phyloP scores from a whole-genome alignment of 2,113 vertebrate species.

The Cranoglanis bouderius region DNA sequence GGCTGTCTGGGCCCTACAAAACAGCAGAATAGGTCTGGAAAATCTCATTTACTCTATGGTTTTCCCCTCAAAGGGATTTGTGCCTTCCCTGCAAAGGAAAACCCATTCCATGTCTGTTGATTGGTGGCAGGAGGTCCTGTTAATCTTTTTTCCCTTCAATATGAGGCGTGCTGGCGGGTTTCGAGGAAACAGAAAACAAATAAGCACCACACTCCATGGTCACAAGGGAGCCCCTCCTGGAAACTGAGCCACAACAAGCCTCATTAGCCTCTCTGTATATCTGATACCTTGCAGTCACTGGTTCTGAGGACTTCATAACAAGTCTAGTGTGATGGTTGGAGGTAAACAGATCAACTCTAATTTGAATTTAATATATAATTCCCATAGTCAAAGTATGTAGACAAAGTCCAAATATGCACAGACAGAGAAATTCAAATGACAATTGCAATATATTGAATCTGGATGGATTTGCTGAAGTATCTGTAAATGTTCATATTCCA shows the following conservation, averaged over 20 bases:
- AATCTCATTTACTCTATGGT: constrained; percentile 36
- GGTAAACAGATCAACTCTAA: neutral
- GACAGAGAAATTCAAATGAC: neutral
- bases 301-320: neutral
- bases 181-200: constrained; percentile 35
- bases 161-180: neutral
- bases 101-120: constrained; percentile 17
- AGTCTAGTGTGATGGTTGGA: neutral
- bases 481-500: neutral
- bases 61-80: constrained; percentile 43
- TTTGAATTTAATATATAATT: neutral
- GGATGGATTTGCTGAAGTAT: neutral
- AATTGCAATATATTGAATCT: neutral
- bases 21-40: constrained; percentile 40
- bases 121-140: neutral
- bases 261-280: neutral
- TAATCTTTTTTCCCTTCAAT: constrained; percentile 26
- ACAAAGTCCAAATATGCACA: neutral
- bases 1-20: constrained; percentile 9
- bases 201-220: neutral
- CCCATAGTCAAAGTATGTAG: too few species aligned
- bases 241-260: neutral
- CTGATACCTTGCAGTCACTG: neutral
- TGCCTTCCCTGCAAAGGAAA: constrained; percentile 34
- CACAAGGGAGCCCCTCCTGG: constrained; percentile 42